Evolutionary conservation across 2,113 vertebrate genomes (phyloP).

Genomic region (Calyptomena viridis): DNA sequence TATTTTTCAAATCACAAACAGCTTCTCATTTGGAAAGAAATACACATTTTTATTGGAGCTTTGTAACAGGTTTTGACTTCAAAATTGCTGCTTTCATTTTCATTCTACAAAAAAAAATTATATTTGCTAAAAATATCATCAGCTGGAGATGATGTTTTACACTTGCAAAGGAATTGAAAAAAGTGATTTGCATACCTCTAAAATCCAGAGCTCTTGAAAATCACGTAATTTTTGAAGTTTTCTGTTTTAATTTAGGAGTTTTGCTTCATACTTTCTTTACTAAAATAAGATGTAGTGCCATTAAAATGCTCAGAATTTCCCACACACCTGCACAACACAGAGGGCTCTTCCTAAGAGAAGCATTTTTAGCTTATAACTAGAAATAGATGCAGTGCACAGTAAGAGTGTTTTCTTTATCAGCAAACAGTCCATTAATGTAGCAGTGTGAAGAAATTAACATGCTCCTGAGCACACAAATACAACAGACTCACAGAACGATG

Average conservation of each 20-base stretch:
- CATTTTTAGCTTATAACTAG: background rate
- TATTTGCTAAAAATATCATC: background rate
- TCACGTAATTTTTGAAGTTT: background rate
- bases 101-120: background rate
- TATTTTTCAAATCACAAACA: background rate
- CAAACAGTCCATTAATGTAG: rapidly evolving
- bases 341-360: background rate
- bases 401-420: background rate
- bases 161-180: background rate
- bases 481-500: background rate
- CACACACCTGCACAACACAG: background rate
- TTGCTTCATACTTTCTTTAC: background rate
- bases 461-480: background rate
- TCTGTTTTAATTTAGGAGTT: background rate
- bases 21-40: background rate
- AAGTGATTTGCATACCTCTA: slow-evolving; percentile 15
- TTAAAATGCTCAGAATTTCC: background rate
- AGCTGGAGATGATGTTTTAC: background rate
- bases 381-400: background rate
- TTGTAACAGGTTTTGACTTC: background rate
- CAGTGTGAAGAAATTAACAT: background rate
- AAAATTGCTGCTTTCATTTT: slow-evolving; percentile 19
- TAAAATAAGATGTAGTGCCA: background rate
- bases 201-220: slow-evolving; percentile 13
- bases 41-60: background rate